Percentiles rank a stretch among this genome's conserved stretches.
These are phyloP conservation scores for Azorinus chamasolen DNA, from an alignment of 2,888 invertebrate genomes.

Conservation along the genomic window DNA sequence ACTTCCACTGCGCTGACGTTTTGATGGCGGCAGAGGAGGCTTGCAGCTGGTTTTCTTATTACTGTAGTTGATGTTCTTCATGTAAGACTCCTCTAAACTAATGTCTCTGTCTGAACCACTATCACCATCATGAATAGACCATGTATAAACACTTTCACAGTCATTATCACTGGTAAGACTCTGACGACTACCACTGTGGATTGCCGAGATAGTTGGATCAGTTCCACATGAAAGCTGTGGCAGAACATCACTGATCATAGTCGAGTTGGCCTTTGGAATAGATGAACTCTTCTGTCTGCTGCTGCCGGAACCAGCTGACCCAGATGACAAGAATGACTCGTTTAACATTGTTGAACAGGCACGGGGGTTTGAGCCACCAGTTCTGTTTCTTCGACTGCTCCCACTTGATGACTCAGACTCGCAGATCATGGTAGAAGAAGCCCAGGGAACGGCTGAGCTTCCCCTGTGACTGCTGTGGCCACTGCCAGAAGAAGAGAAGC, in stretches of 20 bases:
- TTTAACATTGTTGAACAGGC: conserved; percentile 65
- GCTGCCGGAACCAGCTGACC: conserved; percentile 53
- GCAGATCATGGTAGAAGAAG: conserved; percentile 78
- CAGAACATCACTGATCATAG: conserved; percentile 53
- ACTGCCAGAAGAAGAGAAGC: conserved; percentile 68
- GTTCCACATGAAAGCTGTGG: conserved; percentile 29
- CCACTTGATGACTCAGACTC: conserved; percentile 71
- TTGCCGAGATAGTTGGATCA: conserved; percentile 46
- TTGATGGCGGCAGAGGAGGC: conserved; percentile 66
- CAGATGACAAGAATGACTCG: conserved; percentile 62
- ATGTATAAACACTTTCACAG: conserved; percentile 76
- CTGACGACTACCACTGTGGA: conserved; percentile 28
- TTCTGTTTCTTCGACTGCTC: conserved; percentile 60
- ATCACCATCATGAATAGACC: conserved; percentile 75
- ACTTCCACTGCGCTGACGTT: conserved; percentile 61
- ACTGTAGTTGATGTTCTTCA: conserved; percentile 64
- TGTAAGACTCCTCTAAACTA: conserved; percentile 73
- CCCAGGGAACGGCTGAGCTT: conserved; percentile 71
- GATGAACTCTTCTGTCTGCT: conserved; percentile 54
- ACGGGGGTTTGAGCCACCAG: conserved; percentile 51
- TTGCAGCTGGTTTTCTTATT: conserved; percentile 45
- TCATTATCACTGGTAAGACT: conserved; percentile 65
- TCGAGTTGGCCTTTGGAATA: conserved; percentile 58
- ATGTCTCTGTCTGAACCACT: conserved; percentile 68
- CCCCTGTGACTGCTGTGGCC: conserved; percentile 65